A percentile compares a stretch with the other conserved stretches of the same genome.
Conservation (phyloP, 1,140 invertebrate species). For the Leptoteleia sp. region DNA sequence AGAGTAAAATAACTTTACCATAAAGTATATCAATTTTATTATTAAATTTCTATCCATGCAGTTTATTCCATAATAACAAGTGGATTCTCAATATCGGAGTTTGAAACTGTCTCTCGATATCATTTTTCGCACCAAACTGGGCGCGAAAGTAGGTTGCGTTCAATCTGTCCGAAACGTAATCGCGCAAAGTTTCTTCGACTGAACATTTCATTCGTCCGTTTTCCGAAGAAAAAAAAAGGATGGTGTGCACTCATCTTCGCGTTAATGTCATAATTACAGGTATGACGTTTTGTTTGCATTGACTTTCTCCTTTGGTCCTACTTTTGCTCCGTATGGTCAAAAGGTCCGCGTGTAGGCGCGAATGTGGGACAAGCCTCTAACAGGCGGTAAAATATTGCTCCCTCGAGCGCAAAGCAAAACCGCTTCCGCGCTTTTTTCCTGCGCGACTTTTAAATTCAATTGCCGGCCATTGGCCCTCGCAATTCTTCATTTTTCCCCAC, state of each 20-base stretch:
- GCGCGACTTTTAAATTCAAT: slow-evolving; percentile 52
- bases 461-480: slow-evolving; percentile 32
- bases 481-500: slow-evolving; percentile 16
- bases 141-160: too few relatives aligned
- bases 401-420: slow-evolving; percentile 46
- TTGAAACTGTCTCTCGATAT: too few relatives aligned
- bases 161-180: slow-evolving; percentile 1
- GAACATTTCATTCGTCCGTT: neutral
- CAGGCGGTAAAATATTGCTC: slow-evolving; percentile 54
- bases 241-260: slow-evolving; percentile 5
- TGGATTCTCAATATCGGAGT: too few relatives aligned
- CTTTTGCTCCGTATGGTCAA: slow-evolving; percentile 57
- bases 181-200: slow-evolving; percentile 17
- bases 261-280: slow-evolving; percentile 48
- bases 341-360: slow-evolving; percentile 33
- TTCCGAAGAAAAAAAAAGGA: slow-evolving; percentile 7
- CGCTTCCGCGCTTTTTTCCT: slow-evolving; percentile 52
- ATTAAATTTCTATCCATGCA: too few relatives aligned
- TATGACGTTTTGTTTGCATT: slow-evolving; percentile 46
- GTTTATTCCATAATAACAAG: too few relatives aligned
- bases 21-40: too few relatives aligned
- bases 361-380: slow-evolving; percentile 58
- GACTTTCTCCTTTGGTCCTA: slow-evolving; percentile 59
- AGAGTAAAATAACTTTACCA: too few relatives aligned
- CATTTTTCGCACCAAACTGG: too few relatives aligned